phyloP scores from a whole-genome alignment of 2,113 vertebrate genomes.

The Trochalopteron elliotii region DNA sequence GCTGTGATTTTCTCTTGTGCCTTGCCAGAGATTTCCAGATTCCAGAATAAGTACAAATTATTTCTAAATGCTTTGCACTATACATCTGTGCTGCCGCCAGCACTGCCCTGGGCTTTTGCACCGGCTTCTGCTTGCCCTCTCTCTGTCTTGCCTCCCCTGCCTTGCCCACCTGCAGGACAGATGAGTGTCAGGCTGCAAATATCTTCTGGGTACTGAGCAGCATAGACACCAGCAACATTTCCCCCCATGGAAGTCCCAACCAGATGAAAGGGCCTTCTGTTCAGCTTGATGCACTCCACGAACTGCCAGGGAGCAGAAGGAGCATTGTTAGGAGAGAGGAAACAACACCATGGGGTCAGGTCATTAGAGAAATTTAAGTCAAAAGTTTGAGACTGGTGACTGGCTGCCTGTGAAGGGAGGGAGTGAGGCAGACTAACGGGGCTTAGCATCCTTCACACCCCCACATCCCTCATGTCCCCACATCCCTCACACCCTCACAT shows the following conservation, averaged over 20 bases:
- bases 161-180: constrained; percentile 88
- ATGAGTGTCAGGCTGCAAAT: constrained; percentile 90
- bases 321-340: neutral
- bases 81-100: neutral
- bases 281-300: constrained; percentile 87
- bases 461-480: neutral
- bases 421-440: fast-evolving
- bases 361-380: neutral
- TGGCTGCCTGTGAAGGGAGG: neutral
- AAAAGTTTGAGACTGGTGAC: neutral
- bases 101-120: neutral
- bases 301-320: constrained; percentile 79
- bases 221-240: constrained; percentile 90
- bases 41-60: neutral
- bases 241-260: constrained; percentile 95
- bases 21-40: neutral
- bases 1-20: neutral
- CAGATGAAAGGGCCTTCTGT: constrained; percentile 90
- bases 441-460: neutral
- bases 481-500: neutral
- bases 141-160: fast-evolving
- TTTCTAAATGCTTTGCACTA: neutral
- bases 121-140: fast-evolving
- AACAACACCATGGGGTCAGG: neutral
- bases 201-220: constrained; percentile 86